Evolutionary conservation across 2,113 vertebrate genomes (phyloP).

Genomic region (Cairina moschata): DNA sequence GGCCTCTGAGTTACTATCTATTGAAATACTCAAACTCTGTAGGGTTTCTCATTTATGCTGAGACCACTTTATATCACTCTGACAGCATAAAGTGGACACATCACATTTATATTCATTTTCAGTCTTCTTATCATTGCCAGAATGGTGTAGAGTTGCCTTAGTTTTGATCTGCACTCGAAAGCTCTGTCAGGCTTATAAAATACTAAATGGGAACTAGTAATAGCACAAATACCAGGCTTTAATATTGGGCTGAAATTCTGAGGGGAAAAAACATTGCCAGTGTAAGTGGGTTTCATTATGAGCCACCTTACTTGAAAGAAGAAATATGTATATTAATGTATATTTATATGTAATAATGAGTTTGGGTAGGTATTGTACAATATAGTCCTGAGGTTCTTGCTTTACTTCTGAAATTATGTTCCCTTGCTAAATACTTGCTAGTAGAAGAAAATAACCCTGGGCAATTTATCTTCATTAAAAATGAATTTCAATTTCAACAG

Average conservation of each 20-base stretch:
- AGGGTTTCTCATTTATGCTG: constrained; percentile 6
- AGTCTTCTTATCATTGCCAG: not conserved
- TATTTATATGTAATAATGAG: not conserved
- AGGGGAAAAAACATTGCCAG: not conserved
- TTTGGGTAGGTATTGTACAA: not conserved
- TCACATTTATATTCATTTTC: not conserved
- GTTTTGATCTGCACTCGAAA: not conserved
- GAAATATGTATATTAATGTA: rapidly evolving
- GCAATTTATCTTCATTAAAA: not conserved
- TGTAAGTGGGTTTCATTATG: not conserved
- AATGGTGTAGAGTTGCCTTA: not conserved
- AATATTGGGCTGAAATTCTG: not conserved
- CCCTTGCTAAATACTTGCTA: not conserved
- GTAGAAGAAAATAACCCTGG: not conserved
- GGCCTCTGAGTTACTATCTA: not conserved
- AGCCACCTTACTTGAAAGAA: not conserved
- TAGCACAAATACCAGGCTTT: not conserved
- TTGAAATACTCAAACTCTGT: not conserved
- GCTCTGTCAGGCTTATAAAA: not conserved
- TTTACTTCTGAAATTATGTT: not conserved
- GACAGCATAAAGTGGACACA: not conserved
- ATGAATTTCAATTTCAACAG: not conserved
- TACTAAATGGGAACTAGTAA: not conserved
- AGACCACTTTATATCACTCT: not conserved
- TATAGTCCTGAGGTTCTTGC: not conserved